A percentile compares a stretch with the other conserved stretches of the same genome.
Conservation (phyloP, 2,113 vertebrate species). For the Halcyon malimbica region DNA sequence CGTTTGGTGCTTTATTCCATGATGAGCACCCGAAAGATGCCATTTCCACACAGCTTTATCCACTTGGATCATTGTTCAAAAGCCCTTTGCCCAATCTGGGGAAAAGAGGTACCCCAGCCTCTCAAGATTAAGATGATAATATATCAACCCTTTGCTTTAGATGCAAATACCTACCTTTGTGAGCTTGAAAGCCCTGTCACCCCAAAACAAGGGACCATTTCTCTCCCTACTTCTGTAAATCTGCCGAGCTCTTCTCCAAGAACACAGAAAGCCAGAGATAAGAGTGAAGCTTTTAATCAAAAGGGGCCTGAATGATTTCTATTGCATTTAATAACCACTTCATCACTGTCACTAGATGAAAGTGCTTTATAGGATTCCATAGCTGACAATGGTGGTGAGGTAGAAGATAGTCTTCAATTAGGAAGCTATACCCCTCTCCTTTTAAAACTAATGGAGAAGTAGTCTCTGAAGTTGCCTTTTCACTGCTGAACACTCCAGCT, state of each 20-base stretch:
- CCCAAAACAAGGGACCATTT: background rate
- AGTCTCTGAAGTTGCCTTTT: background rate
- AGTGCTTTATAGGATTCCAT: background rate
- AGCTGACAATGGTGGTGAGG: background rate
- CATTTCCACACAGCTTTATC: background rate
- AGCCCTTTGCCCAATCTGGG: background rate
- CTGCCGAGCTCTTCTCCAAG: background rate
- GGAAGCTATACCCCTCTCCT: background rate
- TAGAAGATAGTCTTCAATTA: background rate
- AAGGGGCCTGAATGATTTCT: conserved; percentile 35
- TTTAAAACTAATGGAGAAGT: background rate
- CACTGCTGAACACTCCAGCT: background rate
- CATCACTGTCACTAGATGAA: conserved; percentile 7
- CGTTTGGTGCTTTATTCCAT: background rate
- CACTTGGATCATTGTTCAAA: conserved; percentile 3
- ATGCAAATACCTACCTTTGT: background rate
- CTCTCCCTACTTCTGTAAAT: background rate
- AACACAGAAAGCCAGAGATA: background rate
- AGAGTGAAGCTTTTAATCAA: conserved; percentile 43
- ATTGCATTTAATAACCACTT: conserved; percentile 56
- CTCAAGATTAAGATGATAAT: background rate
- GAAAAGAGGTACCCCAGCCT: background rate
- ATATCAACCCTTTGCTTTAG: background rate
- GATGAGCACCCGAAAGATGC: background rate
- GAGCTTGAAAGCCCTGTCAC: background rate